Evolutionary conservation across 2,797 vertebrate genomes (phyloP), one percentile per base, ranked within the genome.

Genomic region (Thripadectes ignobilis): DNA sequence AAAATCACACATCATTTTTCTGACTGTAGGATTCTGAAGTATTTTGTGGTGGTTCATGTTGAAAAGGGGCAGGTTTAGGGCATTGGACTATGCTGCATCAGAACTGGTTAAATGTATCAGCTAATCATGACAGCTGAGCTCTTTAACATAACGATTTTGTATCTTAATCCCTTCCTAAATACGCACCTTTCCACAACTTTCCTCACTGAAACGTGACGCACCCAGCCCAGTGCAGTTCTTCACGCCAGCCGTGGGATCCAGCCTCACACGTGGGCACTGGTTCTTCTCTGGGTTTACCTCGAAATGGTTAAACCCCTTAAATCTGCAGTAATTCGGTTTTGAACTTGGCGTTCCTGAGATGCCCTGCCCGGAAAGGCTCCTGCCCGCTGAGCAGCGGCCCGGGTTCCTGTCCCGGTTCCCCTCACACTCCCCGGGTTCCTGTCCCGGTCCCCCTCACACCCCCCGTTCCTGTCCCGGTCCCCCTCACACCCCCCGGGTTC

Each of bases 211-310:
- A 20, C 24, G 39, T 3, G 4, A 34, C 32, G 32, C 26, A 7
- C 15, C 36, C 1, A 0, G 17, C 3, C 15, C 15, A 3, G 29
- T 6, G 36, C 54, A 15, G 15, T 27, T 55, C 30, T 45, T 38
- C 34, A 0, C 3, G 48, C 30, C 24, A 3, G 20, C 45, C 21
- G 30, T 34, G 34, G 7, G 52, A 78, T 36, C 10, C 73, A 59
- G 52, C 52, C 34, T 20, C 21, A 59, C 15, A 29, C 22, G 7
- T 22, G 26, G 21, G 21, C 30, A 32, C 19, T 61, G 34, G 7
- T 52, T 72, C 30, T 52, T 39, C 66, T 27, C 51, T 22, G 49
- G 18, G 34, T 54, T 78, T 52, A 55, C 39, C 55, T 68, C 21
- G 14, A 39, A 38, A 30, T 34, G 29, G 30, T 23, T 7, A 46